These are phyloP conservation scores for Eucidaris tribuloides DNA, from an alignment of 35 echinoderm and acorn worm genomes.

Conservation along the genomic window DNA sequence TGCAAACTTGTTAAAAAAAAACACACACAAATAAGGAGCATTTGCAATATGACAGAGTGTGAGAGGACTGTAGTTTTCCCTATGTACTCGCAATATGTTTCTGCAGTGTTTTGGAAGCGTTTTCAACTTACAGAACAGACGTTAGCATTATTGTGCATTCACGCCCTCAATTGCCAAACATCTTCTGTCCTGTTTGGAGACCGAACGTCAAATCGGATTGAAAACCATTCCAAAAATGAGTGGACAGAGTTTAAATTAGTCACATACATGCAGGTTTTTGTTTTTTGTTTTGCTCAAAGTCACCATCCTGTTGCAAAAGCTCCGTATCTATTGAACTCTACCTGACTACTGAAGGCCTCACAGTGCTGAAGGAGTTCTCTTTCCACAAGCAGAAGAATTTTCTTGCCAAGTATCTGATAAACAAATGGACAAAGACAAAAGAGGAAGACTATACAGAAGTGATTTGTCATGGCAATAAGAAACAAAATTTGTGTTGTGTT, in stretches of 20 bases:
- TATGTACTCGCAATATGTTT: too few species aligned
- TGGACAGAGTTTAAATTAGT: background rate
- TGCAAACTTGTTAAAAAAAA: too few species aligned
- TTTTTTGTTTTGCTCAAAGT: background rate
- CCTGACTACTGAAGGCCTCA: conserved; percentile 19
- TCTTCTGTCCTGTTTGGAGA: background rate
- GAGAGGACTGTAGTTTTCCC: too few species aligned
- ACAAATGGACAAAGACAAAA: background rate
- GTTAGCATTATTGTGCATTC: too few species aligned
- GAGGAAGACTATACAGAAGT: too few species aligned
- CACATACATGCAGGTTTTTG: background rate
- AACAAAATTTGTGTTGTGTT: too few species aligned
- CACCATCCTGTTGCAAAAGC: background rate
- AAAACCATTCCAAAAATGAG: background rate
- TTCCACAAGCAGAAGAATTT: conserved; percentile 17
- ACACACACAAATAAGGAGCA: too few species aligned
- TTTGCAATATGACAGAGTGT: too few species aligned
- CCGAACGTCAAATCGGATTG: background rate
- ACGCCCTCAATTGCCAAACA: too few species aligned
- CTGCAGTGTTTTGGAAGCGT: too few species aligned
- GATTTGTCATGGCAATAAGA: too few species aligned
- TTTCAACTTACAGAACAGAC: too few species aligned
- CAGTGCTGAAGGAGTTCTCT: background rate
- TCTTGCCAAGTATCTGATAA: background rate
- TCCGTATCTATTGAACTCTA: background rate